A percentile compares a stretch with the other conserved stretches of the same genome.
Conservation (phyloP, 2,888 invertebrate genomes). For the Agonopterix heracliana region DNA sequence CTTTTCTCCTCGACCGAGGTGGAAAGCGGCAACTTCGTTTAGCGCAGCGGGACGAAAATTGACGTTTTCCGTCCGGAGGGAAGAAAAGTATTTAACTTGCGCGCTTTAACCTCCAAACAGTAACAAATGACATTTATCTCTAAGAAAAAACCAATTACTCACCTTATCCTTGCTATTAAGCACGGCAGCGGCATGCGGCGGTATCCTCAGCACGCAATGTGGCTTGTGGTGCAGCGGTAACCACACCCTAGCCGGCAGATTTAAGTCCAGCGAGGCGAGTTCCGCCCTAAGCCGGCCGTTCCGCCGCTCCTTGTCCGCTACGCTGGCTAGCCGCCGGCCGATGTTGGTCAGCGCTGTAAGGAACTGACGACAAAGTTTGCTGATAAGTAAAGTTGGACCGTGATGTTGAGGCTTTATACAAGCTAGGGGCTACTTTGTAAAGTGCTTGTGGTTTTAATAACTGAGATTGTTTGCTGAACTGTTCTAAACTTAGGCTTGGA, state of each 20-base stretch:
- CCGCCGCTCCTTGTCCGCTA: conserved; percentile 84
- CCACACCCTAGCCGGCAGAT: conserved; percentile 98
- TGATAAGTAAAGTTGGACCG: background rate
- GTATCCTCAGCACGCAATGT: conserved; percentile 97
- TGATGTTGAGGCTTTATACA: background rate
- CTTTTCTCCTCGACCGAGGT: no score
- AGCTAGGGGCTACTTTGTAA: background rate
- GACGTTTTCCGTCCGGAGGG: no score
- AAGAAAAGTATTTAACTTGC: no score
- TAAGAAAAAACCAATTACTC: background rate
- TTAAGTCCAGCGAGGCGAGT: conserved; percentile 94
- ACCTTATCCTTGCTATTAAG: conserved; percentile 98
- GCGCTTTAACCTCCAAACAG: no score
- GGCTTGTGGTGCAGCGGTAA: conserved; percentile 92
- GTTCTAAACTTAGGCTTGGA: background rate
- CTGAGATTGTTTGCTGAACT: background rate
- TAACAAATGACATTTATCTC: no score
- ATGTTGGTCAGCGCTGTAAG: conserved; percentile 59
- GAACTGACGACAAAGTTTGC: conserved; percentile 40
- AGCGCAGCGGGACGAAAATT: no score
- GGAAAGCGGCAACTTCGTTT: no score
- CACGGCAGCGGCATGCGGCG: conserved; percentile 97
- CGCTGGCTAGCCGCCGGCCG: conserved; percentile 57
- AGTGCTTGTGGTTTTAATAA: background rate
- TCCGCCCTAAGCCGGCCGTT: conserved; percentile 95